Base-by-base conservation (phyloP, 2,888 invertebrate genomes). In the Drosophila meridionalis region DNA sequence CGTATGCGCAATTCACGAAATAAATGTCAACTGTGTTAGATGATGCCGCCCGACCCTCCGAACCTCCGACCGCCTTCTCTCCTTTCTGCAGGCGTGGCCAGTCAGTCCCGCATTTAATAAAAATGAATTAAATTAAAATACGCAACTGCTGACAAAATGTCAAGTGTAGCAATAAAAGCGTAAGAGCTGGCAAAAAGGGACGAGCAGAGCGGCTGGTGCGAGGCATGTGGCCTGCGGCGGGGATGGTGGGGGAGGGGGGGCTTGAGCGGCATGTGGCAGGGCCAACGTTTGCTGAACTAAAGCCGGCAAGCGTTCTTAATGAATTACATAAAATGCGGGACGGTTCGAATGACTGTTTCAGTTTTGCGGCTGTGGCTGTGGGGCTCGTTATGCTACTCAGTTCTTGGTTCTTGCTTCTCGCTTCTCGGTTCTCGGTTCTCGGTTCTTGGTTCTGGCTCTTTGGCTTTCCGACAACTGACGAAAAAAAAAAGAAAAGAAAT, bases 121-220 rank as follows among this genome's bases (percentile, higher is more conserved):
- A 87, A 87, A 83, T 89, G 78, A 89, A 90, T 90, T 87, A 83
- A 87, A 87, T 90, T 83, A 85, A 83, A 83, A 82, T 87, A 89
- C 78, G 79, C 83, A 83, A 77, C 81, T 80, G 83, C 90, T 87
- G 84, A 89, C 85, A 90, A 90, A 90, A 90, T 87, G 87, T 87
- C 87, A 87, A 87, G 87, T 90, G 87, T 87, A 89, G 90, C 77
- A 85, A 83, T 86, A 83, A 83, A 83, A 52, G 81, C 73, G 83
- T 73, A 74, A 76, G 70, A 80, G 60, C 73, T 69, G 56, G 14
- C 36, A 12, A 76, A 78, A 90, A 86, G 87, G 72, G 76, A 65
- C 47, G 50, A 32, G 9, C 38, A 20, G 26, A 20, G 26, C 36
- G 12, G 5, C 1, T 5, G 52, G 52, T 28, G 47, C 7, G 28